A percentile compares a stretch with the other conserved stretches of the same genome.
Evolutionary conservation across 2,888 invertebrate genomes (phyloP).

Genomic region (Melanostoma scalare): DNA sequence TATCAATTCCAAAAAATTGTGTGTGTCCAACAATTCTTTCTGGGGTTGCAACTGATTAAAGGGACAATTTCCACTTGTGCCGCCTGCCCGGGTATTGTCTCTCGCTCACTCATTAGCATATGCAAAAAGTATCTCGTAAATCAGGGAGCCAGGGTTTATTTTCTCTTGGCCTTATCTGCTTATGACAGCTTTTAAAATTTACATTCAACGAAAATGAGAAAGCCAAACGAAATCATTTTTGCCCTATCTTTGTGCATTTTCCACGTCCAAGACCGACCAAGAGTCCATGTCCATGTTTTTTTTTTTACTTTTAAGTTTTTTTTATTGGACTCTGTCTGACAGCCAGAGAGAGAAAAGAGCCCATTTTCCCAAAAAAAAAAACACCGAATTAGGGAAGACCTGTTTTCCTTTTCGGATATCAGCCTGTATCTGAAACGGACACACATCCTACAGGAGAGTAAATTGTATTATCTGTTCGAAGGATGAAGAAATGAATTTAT

Average conservation of each 20-base stretch:
- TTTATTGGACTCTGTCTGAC: background rate
- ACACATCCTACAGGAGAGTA: constrained; percentile 28
- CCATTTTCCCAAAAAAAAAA: constrained; percentile 24
- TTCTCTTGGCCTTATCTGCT: constrained; percentile 71
- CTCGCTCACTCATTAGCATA: constrained; percentile 66
- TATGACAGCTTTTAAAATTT: constrained; percentile 72
- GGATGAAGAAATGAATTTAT: constrained; percentile 72
- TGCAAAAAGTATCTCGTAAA: constrained; percentile 72
- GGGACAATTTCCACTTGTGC: constrained; percentile 31
- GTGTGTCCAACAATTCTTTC: constrained; percentile 51
- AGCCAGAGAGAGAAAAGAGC: background rate
- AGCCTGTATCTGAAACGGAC: constrained; percentile 63
- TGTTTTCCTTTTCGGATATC: constrained; percentile 38
- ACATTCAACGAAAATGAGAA: constrained; percentile 56
- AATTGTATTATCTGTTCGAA: constrained; percentile 31
- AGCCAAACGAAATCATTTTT: constrained; percentile 42
- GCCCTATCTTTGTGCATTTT: constrained; percentile 35
- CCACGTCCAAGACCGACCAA: constrained; percentile 10
- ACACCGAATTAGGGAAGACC: constrained; percentile 48
- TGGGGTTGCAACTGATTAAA: constrained; percentile 63
- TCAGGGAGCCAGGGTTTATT: constrained; percentile 67
- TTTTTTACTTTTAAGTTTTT: background rate
- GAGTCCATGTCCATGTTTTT: constrained; percentile 30
- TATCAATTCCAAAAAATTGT: constrained; percentile 68
- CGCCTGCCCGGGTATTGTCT: constrained; percentile 16